These are phyloP conservation scores for Heliconius congener DNA, from an alignment of 1,140 invertebrate species.

Conservation along the genomic window DNA sequence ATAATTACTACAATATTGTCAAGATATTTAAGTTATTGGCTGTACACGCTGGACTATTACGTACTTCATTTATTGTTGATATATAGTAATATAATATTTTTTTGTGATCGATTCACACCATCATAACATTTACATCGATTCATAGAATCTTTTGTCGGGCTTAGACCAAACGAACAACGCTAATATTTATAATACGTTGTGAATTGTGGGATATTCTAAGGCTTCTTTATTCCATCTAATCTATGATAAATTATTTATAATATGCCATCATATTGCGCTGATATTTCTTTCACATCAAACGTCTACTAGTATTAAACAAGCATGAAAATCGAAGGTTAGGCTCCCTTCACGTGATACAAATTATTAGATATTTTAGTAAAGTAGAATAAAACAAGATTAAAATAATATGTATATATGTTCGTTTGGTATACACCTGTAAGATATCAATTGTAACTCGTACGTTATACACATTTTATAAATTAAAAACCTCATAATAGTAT, in stretches of 20 bases:
- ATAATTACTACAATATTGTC: slow-evolving; percentile 26
- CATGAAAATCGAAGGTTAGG: not conserved
- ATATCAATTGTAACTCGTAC: not conserved
- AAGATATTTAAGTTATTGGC: slow-evolving; percentile 16
- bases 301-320: not conserved
- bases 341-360: not conserved
- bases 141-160: not conserved
- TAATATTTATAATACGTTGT: not conserved
- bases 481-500: not conserved
- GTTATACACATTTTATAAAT: not conserved
- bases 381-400: not conserved
- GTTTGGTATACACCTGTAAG: not conserved
- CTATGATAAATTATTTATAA: not conserved
- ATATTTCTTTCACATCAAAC: not conserved
- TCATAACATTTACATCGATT: not conserved
- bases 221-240: not conserved
- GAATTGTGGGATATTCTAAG: not conserved
- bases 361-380: not conserved
- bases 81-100: not conserved
- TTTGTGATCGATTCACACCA: not conserved
- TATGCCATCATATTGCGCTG: not conserved
- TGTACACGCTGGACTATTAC: slow-evolving; percentile 3
- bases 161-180: slow-evolving; percentile 6
- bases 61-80: not conserved
- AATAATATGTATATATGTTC: not conserved